These are phyloP conservation scores for Idaea aversata DNA, from an alignment of 2,888 invertebrate genomes.

Conservation along the genomic window DNA sequence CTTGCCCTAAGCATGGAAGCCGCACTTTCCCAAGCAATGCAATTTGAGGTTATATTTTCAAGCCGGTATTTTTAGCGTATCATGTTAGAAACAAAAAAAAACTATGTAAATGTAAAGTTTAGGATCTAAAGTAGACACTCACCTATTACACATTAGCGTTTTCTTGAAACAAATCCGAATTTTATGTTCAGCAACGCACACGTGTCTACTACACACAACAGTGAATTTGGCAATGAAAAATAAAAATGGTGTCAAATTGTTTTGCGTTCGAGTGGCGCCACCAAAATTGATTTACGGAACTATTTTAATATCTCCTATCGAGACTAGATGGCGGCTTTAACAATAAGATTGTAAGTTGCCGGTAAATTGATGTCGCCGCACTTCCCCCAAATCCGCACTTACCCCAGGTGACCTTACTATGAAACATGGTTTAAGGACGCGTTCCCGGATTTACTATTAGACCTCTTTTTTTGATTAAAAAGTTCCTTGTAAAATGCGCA, in stretches of 20 bases:
- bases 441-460: too few relatives aligned
- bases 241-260: neutral
- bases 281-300: neutral
- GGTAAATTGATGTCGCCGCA: too few relatives aligned
- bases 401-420: too few relatives aligned
- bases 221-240: neutral
- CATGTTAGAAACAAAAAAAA: neutral
- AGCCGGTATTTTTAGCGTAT: neutral
- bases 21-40: slow-evolving; percentile 6
- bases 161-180: neutral
- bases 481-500: too few relatives aligned
- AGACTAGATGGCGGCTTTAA: too few relatives aligned
- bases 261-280: neutral
- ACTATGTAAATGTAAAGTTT: neutral
- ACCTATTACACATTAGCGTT: neutral
- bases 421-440: too few relatives aligned
- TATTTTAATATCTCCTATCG: neutral
- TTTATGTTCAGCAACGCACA: neutral
- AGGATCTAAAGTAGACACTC: neutral
- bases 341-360: too few relatives aligned
- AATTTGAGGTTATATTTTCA: neutral
- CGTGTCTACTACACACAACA: neutral
- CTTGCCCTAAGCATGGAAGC: neutral
- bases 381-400: neutral
- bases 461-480: too few relatives aligned